Evolutionary conservation across 2,888 invertebrate genomes (phyloP).

Genomic region (Athetis lepigone): DNA sequence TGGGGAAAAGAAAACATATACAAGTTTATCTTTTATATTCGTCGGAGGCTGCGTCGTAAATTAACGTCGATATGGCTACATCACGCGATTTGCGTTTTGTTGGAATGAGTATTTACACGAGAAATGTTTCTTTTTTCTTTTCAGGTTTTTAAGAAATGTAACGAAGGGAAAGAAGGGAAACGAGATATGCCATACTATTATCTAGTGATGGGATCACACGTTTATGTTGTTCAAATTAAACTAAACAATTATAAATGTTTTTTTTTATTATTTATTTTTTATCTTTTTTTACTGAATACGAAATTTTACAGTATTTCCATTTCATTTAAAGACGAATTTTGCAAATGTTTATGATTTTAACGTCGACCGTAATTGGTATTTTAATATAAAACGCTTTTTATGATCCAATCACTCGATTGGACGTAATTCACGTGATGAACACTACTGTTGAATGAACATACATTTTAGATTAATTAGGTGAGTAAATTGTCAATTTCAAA

Average conservation of each 20-base stretch:
- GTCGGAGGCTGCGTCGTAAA: constrained; percentile 51
- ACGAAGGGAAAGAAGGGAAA: neutral
- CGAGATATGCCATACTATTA: constrained; percentile 59
- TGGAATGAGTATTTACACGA: neutral
- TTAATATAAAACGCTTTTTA: neutral
- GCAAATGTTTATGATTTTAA: neutral
- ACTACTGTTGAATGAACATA: constrained; percentile 32
- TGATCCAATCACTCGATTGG: constrained; percentile 61
- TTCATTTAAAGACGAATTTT: neutral
- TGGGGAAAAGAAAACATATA: constrained; percentile 85
- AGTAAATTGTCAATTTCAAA: constrained; percentile 60
- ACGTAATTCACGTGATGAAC: constrained; percentile 35
- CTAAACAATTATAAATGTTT: neutral
- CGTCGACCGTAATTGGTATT: neutral
- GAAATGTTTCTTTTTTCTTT: neutral
- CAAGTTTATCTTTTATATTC: constrained; percentile 73
- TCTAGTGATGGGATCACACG: constrained; percentile 67
- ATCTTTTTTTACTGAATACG: neutral
- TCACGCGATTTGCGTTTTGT: constrained; percentile 55
- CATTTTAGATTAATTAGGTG: constrained; percentile 54
- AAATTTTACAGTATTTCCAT: neutral
- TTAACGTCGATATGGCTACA: constrained; percentile 70
- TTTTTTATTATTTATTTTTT: constrained; percentile 1
- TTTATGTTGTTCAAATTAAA: neutral
- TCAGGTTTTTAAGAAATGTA: no score